phyloP scores from a whole-genome alignment of 2,797 vertebrate genomes.

The Pachyuromys duprasi region DNA sequence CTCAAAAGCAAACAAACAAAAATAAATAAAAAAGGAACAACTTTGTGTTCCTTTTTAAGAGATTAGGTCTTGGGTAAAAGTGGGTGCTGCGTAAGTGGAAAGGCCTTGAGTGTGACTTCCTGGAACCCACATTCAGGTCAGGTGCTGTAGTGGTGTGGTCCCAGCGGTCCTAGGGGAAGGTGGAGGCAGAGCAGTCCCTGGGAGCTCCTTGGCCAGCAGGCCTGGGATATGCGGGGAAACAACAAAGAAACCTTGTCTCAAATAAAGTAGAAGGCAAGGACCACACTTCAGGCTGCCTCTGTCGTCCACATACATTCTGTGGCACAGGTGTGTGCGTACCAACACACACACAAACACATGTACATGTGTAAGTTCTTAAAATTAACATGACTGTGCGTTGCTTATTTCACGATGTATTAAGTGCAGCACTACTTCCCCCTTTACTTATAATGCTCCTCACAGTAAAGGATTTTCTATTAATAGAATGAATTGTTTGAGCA shows the following conservation, averaged over 20 bases:
- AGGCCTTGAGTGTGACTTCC: background rate
- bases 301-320: too few relatives aligned
- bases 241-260: background rate
- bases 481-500: constrained; percentile 71
- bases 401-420: background rate
- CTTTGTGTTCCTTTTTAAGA: background rate
- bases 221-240: background rate
- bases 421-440: background rate
- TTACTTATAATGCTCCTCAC: background rate
- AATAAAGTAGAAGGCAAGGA: background rate
- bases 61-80: background rate
- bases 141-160: background rate
- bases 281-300: background rate
- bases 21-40: background rate
- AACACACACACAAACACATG: background rate
- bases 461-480: constrained; percentile 60
- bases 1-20: background rate
- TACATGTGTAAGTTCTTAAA: background rate
- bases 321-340: background rate
- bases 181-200: background rate
- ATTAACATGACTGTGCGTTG: constrained; percentile 18
- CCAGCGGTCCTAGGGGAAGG: background rate
- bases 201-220: background rate
- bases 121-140: background rate
- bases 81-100: background rate